These are phyloP conservation scores for Apogon hyalosoma DNA, from an alignment of 2,797 vertebrate genomes.

Conservation along the genomic window DNA sequence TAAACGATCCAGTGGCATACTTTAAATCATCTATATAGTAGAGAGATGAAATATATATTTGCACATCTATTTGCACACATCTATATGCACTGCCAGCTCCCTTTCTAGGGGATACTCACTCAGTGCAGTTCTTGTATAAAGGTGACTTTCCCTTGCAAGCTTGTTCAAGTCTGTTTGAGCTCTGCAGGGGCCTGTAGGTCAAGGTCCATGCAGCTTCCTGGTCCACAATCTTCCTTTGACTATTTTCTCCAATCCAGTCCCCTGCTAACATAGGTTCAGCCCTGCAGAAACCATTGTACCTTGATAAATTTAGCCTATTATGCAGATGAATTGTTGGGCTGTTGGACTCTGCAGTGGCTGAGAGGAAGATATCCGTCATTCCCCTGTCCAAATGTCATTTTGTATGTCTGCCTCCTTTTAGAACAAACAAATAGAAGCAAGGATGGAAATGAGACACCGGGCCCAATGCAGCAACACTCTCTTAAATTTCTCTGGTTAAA, in stretches of 20 bases:
- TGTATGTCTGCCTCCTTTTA: constrained; percentile 50
- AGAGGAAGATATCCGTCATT: constrained; percentile 67
- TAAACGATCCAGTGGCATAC: constrained; percentile 28
- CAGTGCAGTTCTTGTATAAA: constrained; percentile 3
- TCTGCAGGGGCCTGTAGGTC: constrained; percentile 35
- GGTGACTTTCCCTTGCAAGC: background rate
- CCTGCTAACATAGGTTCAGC: constrained; percentile 57
- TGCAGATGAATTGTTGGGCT: constrained; percentile 77
- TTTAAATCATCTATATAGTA: constrained; percentile 33
- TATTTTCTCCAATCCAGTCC: constrained; percentile 64
- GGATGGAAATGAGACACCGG: constrained; percentile 40
- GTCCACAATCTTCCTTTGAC: constrained; percentile 49
- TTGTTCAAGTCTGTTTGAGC: background rate
- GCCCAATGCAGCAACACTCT: constrained; percentile 5
- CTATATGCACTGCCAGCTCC: constrained; percentile 8
- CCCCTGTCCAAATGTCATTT: constrained; percentile 64
- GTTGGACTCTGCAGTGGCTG: constrained; percentile 46
- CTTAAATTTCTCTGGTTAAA: too few species aligned
- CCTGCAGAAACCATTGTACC: constrained; percentile 71
- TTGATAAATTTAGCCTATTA: constrained; percentile 79
- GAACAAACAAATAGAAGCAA: constrained; percentile 32
- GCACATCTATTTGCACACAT: background rate
- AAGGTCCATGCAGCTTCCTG: constrained; percentile 24
- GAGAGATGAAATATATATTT: constrained; percentile 29
- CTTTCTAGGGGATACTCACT: background rate